Conservation (phyloP, 2,888 invertebrate species). For the Acrobasis repandana region DNA sequence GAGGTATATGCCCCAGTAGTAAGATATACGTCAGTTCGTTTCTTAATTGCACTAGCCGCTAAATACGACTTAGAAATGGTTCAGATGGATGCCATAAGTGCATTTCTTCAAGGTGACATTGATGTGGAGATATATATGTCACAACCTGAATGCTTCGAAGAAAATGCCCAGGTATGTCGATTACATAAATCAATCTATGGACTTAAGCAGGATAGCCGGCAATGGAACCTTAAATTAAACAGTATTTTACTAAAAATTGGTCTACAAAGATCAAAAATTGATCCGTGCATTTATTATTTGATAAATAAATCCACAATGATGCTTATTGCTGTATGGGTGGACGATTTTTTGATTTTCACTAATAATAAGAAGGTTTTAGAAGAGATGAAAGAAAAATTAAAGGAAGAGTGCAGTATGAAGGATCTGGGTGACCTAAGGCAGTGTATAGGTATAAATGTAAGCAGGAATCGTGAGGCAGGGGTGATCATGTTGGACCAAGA, state of each 20-base stretch:
- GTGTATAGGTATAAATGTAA: conserved; percentile 27
- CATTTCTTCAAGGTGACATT: conserved; percentile 37
- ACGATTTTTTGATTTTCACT: conserved; percentile 29
- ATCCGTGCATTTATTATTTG: conserved; percentile 31
- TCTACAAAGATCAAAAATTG: conserved; percentile 28
- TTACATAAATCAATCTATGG: conserved; percentile 35
- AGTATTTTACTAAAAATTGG: conserved; percentile 24
- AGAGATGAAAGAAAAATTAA: conserved; percentile 28
- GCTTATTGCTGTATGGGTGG: conserved; percentile 31
- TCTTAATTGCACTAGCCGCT: conserved; percentile 31
- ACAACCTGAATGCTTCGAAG: conserved; percentile 30
- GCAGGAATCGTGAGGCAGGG: conserved; percentile 24
- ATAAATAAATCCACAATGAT: conserved; percentile 1
- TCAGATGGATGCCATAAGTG: conserved; percentile 36
- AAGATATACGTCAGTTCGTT: conserved; percentile 27
- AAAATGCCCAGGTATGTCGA: conserved; percentile 30
- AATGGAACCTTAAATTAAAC: conserved; percentile 34
- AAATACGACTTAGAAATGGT: conserved; percentile 29
- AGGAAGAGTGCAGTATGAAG: conserved; percentile 27
- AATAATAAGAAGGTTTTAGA: conserved; percentile 19
- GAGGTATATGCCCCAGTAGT: conserved; percentile 29
- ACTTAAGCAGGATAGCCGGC: conserved; percentile 35
- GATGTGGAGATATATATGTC: conserved; percentile 37
- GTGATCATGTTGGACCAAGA: conserved; percentile 31
- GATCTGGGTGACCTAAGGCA: conserved; percentile 28